Evolutionary conservation across 2,797 vertebrate genomes (phyloP), one percentile per base, ranked within the genome.

Genomic region (Acanthurus tractus): DNA sequence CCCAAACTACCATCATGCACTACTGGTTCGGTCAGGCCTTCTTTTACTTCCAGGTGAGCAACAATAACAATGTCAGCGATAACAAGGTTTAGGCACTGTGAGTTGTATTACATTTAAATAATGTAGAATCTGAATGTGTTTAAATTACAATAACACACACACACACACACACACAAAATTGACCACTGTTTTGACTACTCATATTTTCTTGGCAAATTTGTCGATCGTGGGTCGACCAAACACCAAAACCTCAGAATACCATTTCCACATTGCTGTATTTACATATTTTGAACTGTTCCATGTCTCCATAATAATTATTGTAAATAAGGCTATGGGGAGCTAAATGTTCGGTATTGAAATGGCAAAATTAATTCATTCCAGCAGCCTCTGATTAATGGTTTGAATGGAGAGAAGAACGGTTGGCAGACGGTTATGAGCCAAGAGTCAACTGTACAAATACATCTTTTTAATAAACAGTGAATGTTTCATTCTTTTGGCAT

Each of bases 21-120:
- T 98, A 97, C 83, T 99, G 98, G 98, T 98, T 99, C 14, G 97
- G 98, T 10, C 98, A 99, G 85, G 97, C 97, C 29, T 99, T 98
- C 95, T 99, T 99, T 91, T 99, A 95, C 94, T 95, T 95, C 52
- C 96, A 96, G 95, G 96, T 96, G 70, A 86, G 79, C 3, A 11
- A 17, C 38, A 55, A 2, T 20, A n/a, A 15, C 3, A 3, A 48
- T 14, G 2, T 58, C 4, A 29, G 15, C 6, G 7, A 22, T 34
- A 0, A 3, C 5, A 8, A 8, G 18, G 0, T 38, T 25, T 23
- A 15, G 2, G 10, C 0, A 3, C 0, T 44, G 3, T 5, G 1
- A 2, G 3, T 14, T 14, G 23, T 29, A 1, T 25, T 29, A 29
- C 29, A 29, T 15, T 6, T 4, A 44, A 73, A 2, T 56, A 45